These are phyloP conservation scores for Epistrophe grossulariae DNA, from an alignment of 2,888 invertebrate genomes.

Conservation along the genomic window DNA sequence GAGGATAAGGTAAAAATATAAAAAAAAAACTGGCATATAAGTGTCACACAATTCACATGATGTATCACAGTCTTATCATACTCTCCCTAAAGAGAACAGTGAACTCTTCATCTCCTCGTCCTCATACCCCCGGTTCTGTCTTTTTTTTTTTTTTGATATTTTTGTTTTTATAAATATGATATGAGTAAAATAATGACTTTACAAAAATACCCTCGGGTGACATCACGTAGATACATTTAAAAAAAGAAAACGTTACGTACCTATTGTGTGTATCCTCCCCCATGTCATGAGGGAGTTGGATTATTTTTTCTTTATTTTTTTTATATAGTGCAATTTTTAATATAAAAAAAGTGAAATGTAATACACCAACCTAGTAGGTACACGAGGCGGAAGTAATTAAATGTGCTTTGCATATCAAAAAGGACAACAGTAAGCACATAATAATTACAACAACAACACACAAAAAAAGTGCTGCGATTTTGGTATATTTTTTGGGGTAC, in stretches of 20 bases:
- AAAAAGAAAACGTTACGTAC: constrained; percentile 35
- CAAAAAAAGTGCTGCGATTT: neutral
- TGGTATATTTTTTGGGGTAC: neutral
- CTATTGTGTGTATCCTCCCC: neutral
- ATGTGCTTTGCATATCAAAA: constrained; percentile 39
- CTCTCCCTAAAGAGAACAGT: constrained; percentile 71
- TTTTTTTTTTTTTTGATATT: constrained; percentile 1
- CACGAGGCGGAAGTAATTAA: constrained; percentile 39
- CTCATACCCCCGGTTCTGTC: neutral
- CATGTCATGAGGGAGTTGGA: neutral
- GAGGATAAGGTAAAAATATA: constrained; percentile 31
- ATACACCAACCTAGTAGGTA: constrained; percentile 1
- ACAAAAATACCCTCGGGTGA: constrained; percentile 54
- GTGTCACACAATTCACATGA: constrained; percentile 74
- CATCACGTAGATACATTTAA: constrained; percentile 59
- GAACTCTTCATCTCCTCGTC: constrained; percentile 49
- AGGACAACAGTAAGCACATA: neutral
- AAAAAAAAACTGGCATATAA: constrained; percentile 61
- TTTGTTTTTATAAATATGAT: constrained; percentile 19
- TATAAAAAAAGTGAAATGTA: constrained; percentile 60
- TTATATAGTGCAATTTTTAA: constrained; percentile 36
- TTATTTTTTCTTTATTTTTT: constrained; percentile 1
- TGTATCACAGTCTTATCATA: constrained; percentile 74
- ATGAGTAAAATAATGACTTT: constrained; percentile 48
- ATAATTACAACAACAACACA: neutral